These are phyloP conservation scores for Mesembrinibis cayennensis DNA, from an alignment of 2,113 vertebrate species.

Conservation along the genomic window DNA sequence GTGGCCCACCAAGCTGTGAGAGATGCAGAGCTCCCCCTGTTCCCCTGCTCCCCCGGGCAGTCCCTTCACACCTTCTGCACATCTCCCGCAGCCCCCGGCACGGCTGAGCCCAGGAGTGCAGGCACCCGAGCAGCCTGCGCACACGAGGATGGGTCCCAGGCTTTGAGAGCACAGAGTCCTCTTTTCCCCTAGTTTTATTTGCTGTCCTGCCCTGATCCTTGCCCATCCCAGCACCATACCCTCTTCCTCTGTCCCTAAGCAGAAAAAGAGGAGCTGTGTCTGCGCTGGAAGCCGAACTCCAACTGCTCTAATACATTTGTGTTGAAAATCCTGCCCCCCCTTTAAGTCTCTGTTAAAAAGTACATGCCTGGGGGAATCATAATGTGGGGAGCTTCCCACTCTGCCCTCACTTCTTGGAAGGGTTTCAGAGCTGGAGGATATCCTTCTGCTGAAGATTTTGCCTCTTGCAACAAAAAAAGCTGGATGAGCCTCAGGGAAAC, in stretches of 20 bases:
- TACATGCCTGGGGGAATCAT: neutral
- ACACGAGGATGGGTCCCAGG: rapidly evolving
- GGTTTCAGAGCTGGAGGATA: neutral
- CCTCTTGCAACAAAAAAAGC: neutral
- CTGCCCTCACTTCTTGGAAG: neutral
- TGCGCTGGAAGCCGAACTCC: neutral
- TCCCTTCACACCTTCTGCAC: neutral
- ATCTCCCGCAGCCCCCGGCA: neutral
- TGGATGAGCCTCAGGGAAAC: neutral
- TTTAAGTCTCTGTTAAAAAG: neutral
- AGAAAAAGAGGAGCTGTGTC: neutral
- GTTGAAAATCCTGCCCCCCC: neutral
- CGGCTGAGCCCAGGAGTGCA: neutral
- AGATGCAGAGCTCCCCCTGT: neutral
- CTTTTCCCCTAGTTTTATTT: neutral
- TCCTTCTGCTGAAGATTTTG: neutral
- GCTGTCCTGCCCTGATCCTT: too few relatives aligned
- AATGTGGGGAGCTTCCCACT: neutral
- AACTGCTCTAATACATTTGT: neutral
- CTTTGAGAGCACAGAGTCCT: neutral
- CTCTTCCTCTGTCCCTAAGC: neutral
- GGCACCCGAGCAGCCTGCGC: too few relatives aligned
- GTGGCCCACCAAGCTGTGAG: neutral
- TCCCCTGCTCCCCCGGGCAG: neutral
- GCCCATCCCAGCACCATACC: neutral